These are phyloP conservation scores for Acrossocheilus wenchowensis DNA, from an alignment of 2,797 vertebrate species.

Conservation along the genomic window DNA sequence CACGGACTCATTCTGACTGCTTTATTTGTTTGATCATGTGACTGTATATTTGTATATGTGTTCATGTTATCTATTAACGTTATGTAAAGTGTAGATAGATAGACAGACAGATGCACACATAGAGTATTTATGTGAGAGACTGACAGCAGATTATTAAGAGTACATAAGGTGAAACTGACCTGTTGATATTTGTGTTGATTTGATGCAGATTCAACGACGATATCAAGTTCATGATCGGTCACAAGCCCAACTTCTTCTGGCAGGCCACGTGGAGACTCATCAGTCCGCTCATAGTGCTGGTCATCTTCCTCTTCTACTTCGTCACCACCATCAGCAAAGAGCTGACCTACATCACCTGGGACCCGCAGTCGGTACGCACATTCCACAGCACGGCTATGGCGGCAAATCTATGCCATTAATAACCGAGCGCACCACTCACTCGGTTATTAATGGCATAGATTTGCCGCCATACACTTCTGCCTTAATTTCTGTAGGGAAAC, in stretches of 20 bases:
- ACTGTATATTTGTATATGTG: no score
- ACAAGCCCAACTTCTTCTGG: slow-evolving; percentile 89
- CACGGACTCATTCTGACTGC: no score
- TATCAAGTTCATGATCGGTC: slow-evolving; percentile 86
- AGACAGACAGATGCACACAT: no score
- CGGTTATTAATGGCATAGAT: no score
- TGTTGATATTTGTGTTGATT: background rate
- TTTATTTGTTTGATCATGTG: no score
- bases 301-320: slow-evolving; percentile 85
- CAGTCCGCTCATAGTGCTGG: slow-evolving; percentile 84
- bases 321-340: slow-evolving; percentile 75
- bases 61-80: no score
- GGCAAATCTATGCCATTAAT: no score
- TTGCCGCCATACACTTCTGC: no score
- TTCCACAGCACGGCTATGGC: background rate
- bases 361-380: slow-evolving; percentile 61
- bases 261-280: slow-evolving; percentile 82
- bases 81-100: no score
- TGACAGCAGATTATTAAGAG: no score
- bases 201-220: slow-evolving; percentile 82
- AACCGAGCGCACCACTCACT: no score
- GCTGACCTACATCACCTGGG: slow-evolving; percentile 79
- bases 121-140: no score
- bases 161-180: background rate
- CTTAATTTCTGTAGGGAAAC: background rate